Evolutionary conservation across 2,797 vertebrate genomes (phyloP), one percentile per base, ranked within the genome.

Genomic region (Rhynchonycteris naso): DNA sequence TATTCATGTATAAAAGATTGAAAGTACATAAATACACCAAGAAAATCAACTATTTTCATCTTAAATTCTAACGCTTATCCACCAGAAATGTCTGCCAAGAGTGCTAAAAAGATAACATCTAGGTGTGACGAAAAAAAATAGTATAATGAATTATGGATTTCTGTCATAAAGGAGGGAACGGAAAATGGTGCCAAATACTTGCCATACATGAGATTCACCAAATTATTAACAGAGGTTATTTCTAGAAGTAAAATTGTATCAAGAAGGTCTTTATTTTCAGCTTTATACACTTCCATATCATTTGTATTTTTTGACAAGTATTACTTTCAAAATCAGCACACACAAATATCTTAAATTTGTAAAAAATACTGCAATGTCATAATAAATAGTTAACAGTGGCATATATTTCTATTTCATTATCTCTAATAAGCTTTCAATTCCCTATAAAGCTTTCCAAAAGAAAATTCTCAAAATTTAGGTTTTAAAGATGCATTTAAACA

Each of bases 301-400:
- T n/a, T 68, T 30, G 7, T 12, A 78, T 88, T 80, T 65, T 50
- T 28, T 59, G 74, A 21, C 28, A 78, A 71, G 4, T 33, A 81
- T 58, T 88, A 88, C 38, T 88, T 97, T 93, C 24, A 82, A 95
- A 95, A 87, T 69, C 33, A 71, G 50, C 58, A 83, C 65, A 85
- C 24, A 50, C 4, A 85, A 52, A 33, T 56, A 81, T 33, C 75
- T 89, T 83, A 86, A 91, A 79, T 75, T 52, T 95, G 35, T 76
- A 79, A 91, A 90, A 93, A 84, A 76, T 65, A 69, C 11, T 69
- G 5, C 21, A 95, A 66, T 30, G 65, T 88, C n/a, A 71, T 89
- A 68, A 81, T 54, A 10, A 92, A 79, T 35, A 85, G 68, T 88
- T 80, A 87, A 81, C 50, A 83, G 33, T 68, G 38, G 3, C n/a